Evolutionary conservation across 2,113 vertebrate genomes (phyloP), one percentile per base, ranked within the genome.

Genomic region (Microcebus tavaratra): DNA sequence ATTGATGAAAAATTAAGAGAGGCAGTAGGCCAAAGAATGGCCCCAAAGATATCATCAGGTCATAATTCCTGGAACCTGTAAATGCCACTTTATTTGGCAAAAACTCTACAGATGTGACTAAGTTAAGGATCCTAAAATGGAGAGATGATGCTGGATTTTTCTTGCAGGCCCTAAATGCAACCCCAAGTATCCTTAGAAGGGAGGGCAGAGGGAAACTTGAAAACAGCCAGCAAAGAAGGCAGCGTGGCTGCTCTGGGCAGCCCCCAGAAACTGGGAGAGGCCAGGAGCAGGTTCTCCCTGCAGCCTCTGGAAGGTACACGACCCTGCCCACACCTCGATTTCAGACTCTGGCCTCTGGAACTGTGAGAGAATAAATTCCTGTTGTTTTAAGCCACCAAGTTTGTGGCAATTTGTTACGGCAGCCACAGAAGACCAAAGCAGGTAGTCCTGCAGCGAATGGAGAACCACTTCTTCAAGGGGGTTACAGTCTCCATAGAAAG

Each of bases 251-350:
- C 48, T 23, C 34, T 39, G 55, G 48, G 36, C 61, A 42, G 29
- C 57, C 72, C 59, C 21, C 6, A 6, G 45, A 76, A 72, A 25
- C 34, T 59, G 1, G 18, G 67, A 53, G 29, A 48, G 25, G 3
- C 12, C 10, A 31, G 76, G 39, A 21, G 79, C 27, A 27, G 31
- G 8, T 12, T 9, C 25, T 34, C 31, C 39, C 70, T 5, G 0
- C 17, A 6, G 25, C 48, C 88, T 79, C 75, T 2, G 0, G 78
- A 76, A n/a, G 29, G 13, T 18, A 0, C 1, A 1, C 0, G 0
- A 86, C 29, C 34, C 93, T 42, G 18, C 18, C 0, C 0, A 65
- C 31, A 29, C 34, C 45, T 21, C 8, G 27, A 42, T 48, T 53
- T 31, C 72, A 75, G 67, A 70, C 9, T 90, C 63, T 36, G 45